These are phyloP conservation scores for Microctonus hyperodae DNA, from an alignment of 2,888 invertebrate genomes.

Conservation along the genomic window DNA sequence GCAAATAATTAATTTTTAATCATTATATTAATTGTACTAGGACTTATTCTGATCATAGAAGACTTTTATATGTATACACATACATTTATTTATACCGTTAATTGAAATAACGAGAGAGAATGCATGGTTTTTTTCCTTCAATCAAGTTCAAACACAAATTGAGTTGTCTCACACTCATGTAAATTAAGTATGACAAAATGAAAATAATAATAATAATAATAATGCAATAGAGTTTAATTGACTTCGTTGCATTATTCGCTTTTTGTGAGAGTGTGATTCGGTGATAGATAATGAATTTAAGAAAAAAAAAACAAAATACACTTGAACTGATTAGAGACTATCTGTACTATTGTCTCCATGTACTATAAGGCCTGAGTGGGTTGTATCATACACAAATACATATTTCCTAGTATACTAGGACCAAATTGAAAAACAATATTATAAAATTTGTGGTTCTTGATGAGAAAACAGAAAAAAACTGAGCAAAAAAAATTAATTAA, in stretches of 20 bases:
- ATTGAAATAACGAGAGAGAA: not conserved
- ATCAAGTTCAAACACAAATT: not conserved
- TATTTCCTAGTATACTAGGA: slow-evolving; percentile 11
- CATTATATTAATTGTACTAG: not conserved
- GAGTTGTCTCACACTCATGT: not conserved
- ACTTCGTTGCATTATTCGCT: not conserved
- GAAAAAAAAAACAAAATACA: slow-evolving; percentile 23
- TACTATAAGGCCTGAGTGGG: slow-evolving; percentile 30
- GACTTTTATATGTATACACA: slow-evolving; percentile 9
- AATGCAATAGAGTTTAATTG: not conserved
- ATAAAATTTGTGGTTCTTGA: not conserved
- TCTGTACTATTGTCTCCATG: slow-evolving; percentile 24
- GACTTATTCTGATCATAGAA: slow-evolving; percentile 6
- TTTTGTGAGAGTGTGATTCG: not conserved
- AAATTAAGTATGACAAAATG: not conserved
- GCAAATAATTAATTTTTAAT: not conserved
- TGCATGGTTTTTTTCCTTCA: not conserved
- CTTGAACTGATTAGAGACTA: slow-evolving; percentile 30
- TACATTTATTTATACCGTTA: slow-evolving; percentile 4
- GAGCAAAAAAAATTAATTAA: not conserved
- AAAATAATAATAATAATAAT: not conserved
- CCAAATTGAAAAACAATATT: not conserved
- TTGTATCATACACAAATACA: slow-evolving; percentile 24
- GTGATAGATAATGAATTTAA: slow-evolving; percentile 1
- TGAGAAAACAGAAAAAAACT: not conserved